Evolutionary conservation across 2,888 invertebrate genomes (phyloP).

Genomic region (Petrophora chlorosata): DNA sequence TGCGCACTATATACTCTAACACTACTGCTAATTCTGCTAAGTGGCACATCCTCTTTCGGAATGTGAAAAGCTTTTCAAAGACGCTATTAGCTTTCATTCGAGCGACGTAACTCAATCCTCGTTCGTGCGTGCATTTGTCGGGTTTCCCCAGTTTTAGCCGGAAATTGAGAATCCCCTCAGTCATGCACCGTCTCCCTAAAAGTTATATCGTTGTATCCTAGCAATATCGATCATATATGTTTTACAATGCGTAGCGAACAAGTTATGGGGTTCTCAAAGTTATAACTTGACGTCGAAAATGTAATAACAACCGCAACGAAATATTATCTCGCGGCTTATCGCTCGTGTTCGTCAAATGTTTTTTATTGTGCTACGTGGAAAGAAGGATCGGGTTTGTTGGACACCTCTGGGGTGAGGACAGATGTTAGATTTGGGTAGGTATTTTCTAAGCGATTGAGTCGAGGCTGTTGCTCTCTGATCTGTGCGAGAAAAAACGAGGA

Average conservation of each 20-base stretch:
- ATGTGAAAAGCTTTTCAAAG: conserved; percentile 24
- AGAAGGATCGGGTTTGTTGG: conserved; percentile 27
- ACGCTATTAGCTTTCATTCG: conserved; percentile 13
- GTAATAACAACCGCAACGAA: conserved; percentile 19
- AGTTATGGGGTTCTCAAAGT: conserved; percentile 13
- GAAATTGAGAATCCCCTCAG: conserved; percentile 73
- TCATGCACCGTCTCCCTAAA: conserved; percentile 53
- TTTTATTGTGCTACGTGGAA: conserved; percentile 18
- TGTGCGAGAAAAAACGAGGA: conserved; percentile 68
- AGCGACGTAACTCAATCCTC: conserved; percentile 31
- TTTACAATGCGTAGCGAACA: conserved; percentile 14
- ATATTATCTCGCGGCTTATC: conserved; percentile 31
- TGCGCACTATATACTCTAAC: conserved; percentile 41
- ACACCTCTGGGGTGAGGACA: conserved; percentile 20
- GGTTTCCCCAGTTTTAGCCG: conserved; percentile 67
- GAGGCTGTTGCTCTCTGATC: conserved; percentile 71
- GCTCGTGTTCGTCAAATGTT: conserved; percentile 17
- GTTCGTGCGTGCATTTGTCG: conserved; percentile 41
- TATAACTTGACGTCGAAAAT: conserved; percentile 20
- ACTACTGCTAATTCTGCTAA: conserved; percentile 42
- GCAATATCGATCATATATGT: conserved; percentile 71
- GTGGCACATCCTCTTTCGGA: conserved; percentile 40
- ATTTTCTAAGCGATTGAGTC: conserved; percentile 41
- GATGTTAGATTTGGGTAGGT: conserved; percentile 28
- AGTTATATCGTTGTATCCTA: conserved; percentile 69